Conservation (phyloP, 2,113 vertebrate genomes). For the Megaceryle torquata region DNA sequence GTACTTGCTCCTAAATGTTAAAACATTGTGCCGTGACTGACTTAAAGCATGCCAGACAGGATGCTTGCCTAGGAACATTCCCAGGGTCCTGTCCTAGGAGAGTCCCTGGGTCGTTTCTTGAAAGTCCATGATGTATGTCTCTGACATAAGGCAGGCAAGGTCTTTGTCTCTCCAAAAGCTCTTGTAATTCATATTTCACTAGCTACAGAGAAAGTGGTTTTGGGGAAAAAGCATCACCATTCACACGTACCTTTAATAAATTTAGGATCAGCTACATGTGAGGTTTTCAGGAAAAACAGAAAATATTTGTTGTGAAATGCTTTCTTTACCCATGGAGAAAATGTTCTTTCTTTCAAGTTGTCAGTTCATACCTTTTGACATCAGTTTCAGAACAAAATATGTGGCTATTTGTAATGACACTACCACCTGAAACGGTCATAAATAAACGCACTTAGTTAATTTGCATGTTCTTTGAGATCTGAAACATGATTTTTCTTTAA, state of each 20-base stretch:
- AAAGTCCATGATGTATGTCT: neutral
- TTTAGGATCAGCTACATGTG: neutral
- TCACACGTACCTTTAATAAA: constrained; percentile 25
- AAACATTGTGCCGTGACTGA: neutral
- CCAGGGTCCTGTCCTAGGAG: neutral
- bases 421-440: neutral
- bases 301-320: constrained; percentile 23
- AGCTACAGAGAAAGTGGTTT: neutral
- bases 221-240: neutral
- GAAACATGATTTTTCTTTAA: neutral
- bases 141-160: neutral
- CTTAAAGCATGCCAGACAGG: neutral
- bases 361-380: neutral
- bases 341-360: neutral
- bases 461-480: neutral
- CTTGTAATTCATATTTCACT: neutral
- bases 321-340: neutral
- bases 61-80: neutral
- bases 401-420: constrained; percentile 1
- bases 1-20: neutral
- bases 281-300: neutral
- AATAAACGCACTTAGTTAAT: neutral
- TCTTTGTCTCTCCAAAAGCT: neutral
- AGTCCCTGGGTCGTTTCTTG: neutral
- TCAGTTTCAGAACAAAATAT: constrained; percentile 46